Base-by-base conservation (phyloP, 2,797 vertebrate species). In the Phoeniculus purpureus region DNA sequence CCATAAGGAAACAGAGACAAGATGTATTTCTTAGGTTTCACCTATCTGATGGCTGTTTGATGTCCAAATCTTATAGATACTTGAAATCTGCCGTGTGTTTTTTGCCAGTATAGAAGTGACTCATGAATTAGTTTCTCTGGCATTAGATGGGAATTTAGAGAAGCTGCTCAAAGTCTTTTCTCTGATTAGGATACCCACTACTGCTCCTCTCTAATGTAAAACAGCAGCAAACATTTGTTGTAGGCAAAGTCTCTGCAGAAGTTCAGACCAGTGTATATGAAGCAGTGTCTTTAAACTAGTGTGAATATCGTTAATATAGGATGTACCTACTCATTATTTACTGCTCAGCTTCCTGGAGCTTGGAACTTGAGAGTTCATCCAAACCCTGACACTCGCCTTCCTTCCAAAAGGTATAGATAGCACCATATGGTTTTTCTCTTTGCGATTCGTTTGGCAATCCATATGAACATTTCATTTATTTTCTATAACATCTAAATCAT, bases 1-100 rank as follows among this genome's bases (percentile, higher is more conserved):
- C 51, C 34, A 1, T 25, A 25, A 40, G 7, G 55, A 58, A 75
- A n/a, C 9, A 17, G 45, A 29, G 68, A 23, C 7, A 5, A 25
- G 15, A 27, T 18, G 2, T 13, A 5, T 13, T 50, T 34, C 78
- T 29, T 11, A 23, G 43, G 3, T 37, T 29, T 50, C 3, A 0
- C 0, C 0, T 18, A 34, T 12, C 55, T 37, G 52, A 56, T 51
- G 62, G 22, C 17, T 85, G 15, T 10, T 78, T 21, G 37, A 51
- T 7, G n/a, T 55, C 70, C 47, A 40, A 71, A 73, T 1, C 3
- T 10, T 40, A 66, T 59, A 62, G 59, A 7, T n/a, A 19, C n/a
- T 48, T 47, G 52, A 67, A 52, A 58, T 51, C 25, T 51, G 26
- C 60, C 3, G 0, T 1, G 11, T 0, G 10, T 56, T 82, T 48